Evolutionary conservation across 2,888 invertebrate species (phyloP), one percentile per base, ranked within the genome.

Genomic region (Blastobasis lacticolella): DNA sequence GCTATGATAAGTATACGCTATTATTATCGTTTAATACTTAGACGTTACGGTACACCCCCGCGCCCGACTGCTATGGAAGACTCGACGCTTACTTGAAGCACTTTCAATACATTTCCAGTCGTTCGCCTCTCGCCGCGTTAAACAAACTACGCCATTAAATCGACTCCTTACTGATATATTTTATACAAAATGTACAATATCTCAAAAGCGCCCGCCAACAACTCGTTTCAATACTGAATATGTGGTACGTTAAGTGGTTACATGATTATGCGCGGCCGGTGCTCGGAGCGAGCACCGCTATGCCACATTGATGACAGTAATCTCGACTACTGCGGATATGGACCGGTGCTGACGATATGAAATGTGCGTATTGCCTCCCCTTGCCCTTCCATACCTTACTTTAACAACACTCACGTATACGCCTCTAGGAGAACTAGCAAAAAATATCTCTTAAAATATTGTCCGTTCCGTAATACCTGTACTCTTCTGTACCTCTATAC

Each of bases 1-100:
- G 65, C 83, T 86, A 83, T 74, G 66, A 73, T 83, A 81, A 79
- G 78, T 83, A 82, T 80, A 85, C 77, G 70, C 84, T 87, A 87
- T 85, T 85, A 87, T 86, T 87, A 87, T 88, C 82, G 71, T 80
- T 83, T 86, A 86, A 85, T 88, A 86, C 87, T 87, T 88, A 87
- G 74, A 76, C 66, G 75, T 82, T 78, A 85, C 79, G 81, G 78
- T 76, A 82, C 77, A 79, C 74, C 70, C 69, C 66, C 73, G 84
- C 83, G 83, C 67, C 71, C 83, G 86, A 87, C 87, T 84, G 87
- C 80, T 87, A 84, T 88, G 88, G 88, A 88, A 88, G 88, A 88
- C 88, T 81, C 80, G 78, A 83, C 84, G 86, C 88, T 87, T 85
- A 73, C 81, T 71, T 79, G 79, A 87, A 87, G 87, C 87, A 84